A percentile compares a stretch with the other conserved stretches of the same genome.
These are phyloP conservation scores for Oncorhynchus mykiss DNA, from an alignment of 2,113 vertebrate genomes.

Conservation along the genomic window DNA sequence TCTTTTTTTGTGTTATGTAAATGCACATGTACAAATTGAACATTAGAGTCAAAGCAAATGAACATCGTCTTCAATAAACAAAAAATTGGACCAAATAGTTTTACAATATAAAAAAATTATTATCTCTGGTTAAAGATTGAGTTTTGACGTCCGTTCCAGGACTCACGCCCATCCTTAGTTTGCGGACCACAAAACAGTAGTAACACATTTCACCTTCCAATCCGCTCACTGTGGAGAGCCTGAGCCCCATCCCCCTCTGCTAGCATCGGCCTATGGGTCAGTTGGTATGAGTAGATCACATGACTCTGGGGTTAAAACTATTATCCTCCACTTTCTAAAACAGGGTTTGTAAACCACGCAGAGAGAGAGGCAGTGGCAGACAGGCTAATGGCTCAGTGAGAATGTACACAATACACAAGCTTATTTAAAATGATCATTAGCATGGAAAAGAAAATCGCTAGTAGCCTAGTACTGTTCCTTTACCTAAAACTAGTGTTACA, in stretches of 20 bases:
- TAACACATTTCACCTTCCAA: not conserved
- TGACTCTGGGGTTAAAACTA: conserved; percentile 26
- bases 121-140: too few relatives aligned
- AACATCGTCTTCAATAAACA: too few relatives aligned
- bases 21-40: too few relatives aligned
- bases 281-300: conserved; percentile 11
- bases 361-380: not conserved
- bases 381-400: not conserved
- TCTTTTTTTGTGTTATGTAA: too few relatives aligned
- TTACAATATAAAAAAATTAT: too few relatives aligned
- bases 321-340: conserved; percentile 20
- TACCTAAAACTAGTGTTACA: not conserved
- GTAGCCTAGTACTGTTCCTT: not conserved
- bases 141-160: too few relatives aligned
- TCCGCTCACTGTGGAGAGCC: not conserved
- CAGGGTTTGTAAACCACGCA: not conserved
- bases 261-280: conserved; percentile 9
- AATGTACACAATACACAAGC: not conserved
- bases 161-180: too few relatives aligned
- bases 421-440: not conserved
- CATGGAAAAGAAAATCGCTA: not conserved
- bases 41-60: too few relatives aligned
- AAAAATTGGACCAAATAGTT: too few relatives aligned
- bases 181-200: not conserved
- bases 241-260: not conserved